Evolutionary conservation across 1,140 invertebrate species (phyloP), one percentile per base, ranked within the genome.

Genomic region (Elysia chlorotica): DNA sequence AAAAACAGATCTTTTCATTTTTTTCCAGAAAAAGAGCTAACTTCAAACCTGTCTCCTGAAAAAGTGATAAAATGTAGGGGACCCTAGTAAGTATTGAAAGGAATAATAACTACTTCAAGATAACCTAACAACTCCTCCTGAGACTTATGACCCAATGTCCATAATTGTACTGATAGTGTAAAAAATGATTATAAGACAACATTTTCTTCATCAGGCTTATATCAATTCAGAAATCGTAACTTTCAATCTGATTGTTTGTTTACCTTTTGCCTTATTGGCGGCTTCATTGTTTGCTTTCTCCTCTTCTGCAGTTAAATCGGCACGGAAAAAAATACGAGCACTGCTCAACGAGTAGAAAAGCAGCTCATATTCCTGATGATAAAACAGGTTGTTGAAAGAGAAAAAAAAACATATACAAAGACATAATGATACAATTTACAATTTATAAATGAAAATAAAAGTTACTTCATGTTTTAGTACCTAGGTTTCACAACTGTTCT

Each of bases 331-430:
- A 81, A 98, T 96, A 85, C 94, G 91, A 6, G 96, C 95, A 88
- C 96, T 98, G 68, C 93, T 96, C 10, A 98, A 89, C 81, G 94
- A 97, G 80, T 95, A 97, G 86, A 94, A 95, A 0, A 99, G 85
- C 61, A 98, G 88, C 83, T 95, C 92, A 89, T 95, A 99, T 88
- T 99, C 97, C 84, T 94, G 82, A 85, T 88, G 31, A 76, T 73
- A 66, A 67, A 62, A 48, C 62, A 41, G 21, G 1, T 10, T 4
- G 10, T 17, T 17, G 10, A 30, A 31, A 31, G 14, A 10, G 14
- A 31, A 21, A 30, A n/a, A n/a, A n/a, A n/a, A n/a, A n/a, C n/a
- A n/a, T n/a, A n/a, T n/a, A n/a, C n/a, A n/a, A n/a, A n/a, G n/a
- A n/a, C n/a, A n/a, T n/a, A n/a, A n/a, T n/a, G n/a, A n/a, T n/a